These are phyloP conservation scores for Gortyna flavago DNA, from an alignment of 2,888 invertebrate species.

Conservation along the genomic window DNA sequence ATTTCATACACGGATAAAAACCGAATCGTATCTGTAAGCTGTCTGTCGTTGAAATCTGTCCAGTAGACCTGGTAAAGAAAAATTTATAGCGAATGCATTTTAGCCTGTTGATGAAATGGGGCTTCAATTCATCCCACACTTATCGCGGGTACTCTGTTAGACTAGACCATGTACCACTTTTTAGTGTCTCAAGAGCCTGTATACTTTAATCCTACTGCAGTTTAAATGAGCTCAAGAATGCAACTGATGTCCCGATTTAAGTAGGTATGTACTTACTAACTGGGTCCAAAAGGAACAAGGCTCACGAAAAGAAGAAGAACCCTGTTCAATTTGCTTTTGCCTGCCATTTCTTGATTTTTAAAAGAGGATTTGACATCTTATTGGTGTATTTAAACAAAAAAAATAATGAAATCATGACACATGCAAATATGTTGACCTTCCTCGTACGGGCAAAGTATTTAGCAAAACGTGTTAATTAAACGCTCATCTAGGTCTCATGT, in stretches of 20 bases:
- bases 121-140: background rate
- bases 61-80: background rate
- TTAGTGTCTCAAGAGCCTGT: conserved; percentile 8
- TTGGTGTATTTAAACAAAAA: background rate
- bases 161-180: conserved; percentile 17
- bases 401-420: conserved; percentile 35
- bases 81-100: background rate
- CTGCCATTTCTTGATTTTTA: background rate
- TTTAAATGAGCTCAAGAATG: conserved; percentile 15
- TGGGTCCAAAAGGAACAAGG: background rate
- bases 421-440: conserved; percentile 19
- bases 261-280: background rate
- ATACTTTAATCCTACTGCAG: background rate
- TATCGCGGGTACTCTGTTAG: background rate
- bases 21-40: background rate
- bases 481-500: conserved; percentile 4
- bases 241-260: background rate
- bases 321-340: background rate
- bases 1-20: background rate
- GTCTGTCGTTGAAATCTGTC: background rate
- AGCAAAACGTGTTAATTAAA: conserved; percentile 24
- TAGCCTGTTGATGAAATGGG: background rate
- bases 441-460: conserved; percentile 10
- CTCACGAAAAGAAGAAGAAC: background rate
- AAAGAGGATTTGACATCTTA: background rate